phyloP scores from a whole-genome alignment of 2,888 invertebrate genomes.

The Aporophyla nigra region DNA sequence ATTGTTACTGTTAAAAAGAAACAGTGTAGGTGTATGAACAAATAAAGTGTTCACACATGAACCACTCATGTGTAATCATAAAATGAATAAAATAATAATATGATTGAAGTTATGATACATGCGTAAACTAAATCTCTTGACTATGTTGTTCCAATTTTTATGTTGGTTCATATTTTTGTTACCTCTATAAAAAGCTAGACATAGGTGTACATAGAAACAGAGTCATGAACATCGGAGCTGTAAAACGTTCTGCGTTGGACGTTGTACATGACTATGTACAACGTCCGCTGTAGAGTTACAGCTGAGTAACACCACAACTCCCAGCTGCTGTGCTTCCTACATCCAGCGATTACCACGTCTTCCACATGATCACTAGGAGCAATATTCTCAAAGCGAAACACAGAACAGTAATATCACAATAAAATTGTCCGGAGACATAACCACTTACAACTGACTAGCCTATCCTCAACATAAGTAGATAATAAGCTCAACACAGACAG shows the following conservation, averaged over 20 bases:
- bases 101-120: neutral
- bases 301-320: neutral
- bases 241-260: no score
- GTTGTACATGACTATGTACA: no score
- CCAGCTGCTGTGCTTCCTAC: neutral
- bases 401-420: neutral
- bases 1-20: conserved; percentile 29
- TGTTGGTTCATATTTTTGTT: neutral
- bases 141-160: neutral
- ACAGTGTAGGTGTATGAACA: neutral
- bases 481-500: conserved; percentile 33
- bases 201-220: neutral
- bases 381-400: neutral
- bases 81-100: neutral
- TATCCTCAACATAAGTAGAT: conserved; percentile 40
- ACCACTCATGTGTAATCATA: neutral
- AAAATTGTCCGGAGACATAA: neutral
- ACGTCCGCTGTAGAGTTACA: no score
- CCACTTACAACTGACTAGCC: conserved; percentile 20
- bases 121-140: neutral
- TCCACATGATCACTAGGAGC: neutral
- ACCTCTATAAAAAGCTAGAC: neutral
- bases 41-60: neutral
- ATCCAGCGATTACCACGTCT: neutral
- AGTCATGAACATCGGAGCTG: neutral